phyloP scores from a whole-genome alignment of 30 jellyfish, hydroid and myxozoan genomes.

The Mastigias papua region DNA sequence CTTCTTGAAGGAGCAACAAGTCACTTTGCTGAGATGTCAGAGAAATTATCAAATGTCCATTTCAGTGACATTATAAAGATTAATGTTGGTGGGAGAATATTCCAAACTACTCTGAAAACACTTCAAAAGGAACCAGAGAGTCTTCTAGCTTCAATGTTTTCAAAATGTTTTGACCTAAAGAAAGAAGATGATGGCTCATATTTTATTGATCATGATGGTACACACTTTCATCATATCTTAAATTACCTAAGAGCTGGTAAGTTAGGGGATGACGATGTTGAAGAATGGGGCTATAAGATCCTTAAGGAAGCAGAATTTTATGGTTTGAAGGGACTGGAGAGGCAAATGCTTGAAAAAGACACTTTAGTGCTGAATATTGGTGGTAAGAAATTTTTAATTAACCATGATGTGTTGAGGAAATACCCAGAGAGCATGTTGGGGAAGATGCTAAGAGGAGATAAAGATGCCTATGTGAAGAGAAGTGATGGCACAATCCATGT shows the following conservation, averaged over 20 bases:
- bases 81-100: conserved; percentile 18
- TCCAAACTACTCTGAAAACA: conserved; percentile 2
- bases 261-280: background rate
- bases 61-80: background rate
- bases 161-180: background rate
- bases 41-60: background rate
- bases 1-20: background rate
- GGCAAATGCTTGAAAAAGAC: background rate
- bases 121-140: conserved; percentile 15
- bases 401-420: background rate
- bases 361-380: background rate
- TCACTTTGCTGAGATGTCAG: background rate
- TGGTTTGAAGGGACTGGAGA: background rate
- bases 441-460: background rate
- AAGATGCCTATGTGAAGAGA: background rate
- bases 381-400: background rate
- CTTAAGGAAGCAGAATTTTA: conserved; percentile 23
- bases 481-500: background rate
- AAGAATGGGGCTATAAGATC: background rate
- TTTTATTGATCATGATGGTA: conserved; percentile 25
- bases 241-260: conserved; percentile 15
- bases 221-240: conserved; percentile 5
- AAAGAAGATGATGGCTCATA: conserved; percentile 14
- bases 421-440: conserved; percentile 27
- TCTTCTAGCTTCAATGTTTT: conserved; percentile 23